Evolutionary conservation across 2,113 vertebrate genomes (phyloP).

Genomic region (Carassius gibelio): DNA sequence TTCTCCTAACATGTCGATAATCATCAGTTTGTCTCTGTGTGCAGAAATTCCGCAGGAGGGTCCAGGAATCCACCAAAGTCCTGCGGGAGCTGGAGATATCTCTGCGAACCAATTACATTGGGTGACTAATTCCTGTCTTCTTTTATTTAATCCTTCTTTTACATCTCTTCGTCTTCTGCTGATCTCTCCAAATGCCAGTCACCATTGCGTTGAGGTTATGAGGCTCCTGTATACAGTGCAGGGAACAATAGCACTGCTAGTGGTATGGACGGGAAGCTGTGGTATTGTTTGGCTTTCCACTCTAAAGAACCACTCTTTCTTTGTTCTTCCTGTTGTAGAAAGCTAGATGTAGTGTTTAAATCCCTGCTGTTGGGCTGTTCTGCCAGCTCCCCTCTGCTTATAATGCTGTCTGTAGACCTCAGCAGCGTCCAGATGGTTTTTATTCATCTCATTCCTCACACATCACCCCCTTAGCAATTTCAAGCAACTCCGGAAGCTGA

Average conservation of each 20-base stretch:
- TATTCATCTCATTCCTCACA: slow-evolving; percentile 71
- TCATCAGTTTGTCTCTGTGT: slow-evolving; percentile 56
- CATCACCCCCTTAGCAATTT: slow-evolving; percentile 62
- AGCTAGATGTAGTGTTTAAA: slow-evolving; percentile 55
- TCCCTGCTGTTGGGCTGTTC: slow-evolving; percentile 59
- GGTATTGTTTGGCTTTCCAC: slow-evolving; percentile 48
- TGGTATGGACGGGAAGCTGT: slow-evolving; percentile 27
- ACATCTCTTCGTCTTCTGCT: slow-evolving; percentile 17
- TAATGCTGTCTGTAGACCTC: slow-evolving; percentile 60
- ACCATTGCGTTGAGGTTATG: not conserved
- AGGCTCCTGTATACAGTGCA: slow-evolving; percentile 17
- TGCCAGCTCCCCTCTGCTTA: slow-evolving; percentile 66
- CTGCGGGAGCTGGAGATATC: slow-evolving; percentile 95
- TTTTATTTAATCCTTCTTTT: slow-evolving; percentile 23
- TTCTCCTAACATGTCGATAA: slow-evolving; percentile 28
- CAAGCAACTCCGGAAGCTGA: slow-evolving; percentile 74
- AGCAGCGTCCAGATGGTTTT: slow-evolving; percentile 78
- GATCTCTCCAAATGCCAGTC: not conserved
- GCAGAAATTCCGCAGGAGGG: slow-evolving; percentile 93
- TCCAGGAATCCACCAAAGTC: slow-evolving; percentile 95
- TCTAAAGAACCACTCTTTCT: slow-evolving; percentile 53
- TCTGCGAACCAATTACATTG: slow-evolving; percentile 94
- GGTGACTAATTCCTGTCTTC: slow-evolving; percentile 75
- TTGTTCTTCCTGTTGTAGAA: slow-evolving; percentile 61
- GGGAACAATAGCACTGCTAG: slow-evolving; percentile 30